A percentile compares a stretch with the other conserved stretches of the same genome.
Conservation (phyloP, 2,888 invertebrate genomes). For the Tribolium freemani region DNA sequence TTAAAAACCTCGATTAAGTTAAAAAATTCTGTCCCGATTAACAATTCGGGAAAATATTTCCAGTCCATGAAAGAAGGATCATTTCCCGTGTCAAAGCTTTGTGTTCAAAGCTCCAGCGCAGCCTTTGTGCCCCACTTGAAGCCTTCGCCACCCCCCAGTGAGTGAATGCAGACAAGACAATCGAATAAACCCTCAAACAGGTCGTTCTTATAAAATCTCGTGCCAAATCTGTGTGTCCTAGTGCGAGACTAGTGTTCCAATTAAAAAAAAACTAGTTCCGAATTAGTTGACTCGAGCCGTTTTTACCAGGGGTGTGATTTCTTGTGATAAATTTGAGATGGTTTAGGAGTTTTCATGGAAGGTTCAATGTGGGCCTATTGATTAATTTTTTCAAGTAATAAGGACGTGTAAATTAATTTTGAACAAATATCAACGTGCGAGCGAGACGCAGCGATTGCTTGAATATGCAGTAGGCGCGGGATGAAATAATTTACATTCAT, state of each 20-base stretch:
- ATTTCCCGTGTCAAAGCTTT: neutral
- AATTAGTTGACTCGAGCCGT: no score
- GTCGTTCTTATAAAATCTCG: neutral
- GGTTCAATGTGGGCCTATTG: no score
- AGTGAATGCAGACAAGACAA: neutral
- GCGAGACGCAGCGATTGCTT: neutral
- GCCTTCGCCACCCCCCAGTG: neutral
- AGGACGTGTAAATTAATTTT: no score
- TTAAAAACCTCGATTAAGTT: neutral
- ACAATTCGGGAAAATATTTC: neutral
- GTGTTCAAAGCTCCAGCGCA: neutral
- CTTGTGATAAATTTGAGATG: no score
- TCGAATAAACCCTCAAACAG: neutral
- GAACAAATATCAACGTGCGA: no score
- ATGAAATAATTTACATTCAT: constrained; percentile 22
- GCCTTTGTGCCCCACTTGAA: neutral
- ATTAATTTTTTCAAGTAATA: no score
- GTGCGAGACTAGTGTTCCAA: neutral
- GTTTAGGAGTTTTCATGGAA: no score
- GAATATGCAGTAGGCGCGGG: constrained; percentile 17
- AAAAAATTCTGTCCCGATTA: neutral
- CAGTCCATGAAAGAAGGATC: no score
- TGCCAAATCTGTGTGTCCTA: neutral
- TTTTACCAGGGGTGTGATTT: no score
- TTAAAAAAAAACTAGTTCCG: neutral